phyloP scores from a whole-genome alignment of 2,797 vertebrate genomes.

The Bovichtus diacanthus region DNA sequence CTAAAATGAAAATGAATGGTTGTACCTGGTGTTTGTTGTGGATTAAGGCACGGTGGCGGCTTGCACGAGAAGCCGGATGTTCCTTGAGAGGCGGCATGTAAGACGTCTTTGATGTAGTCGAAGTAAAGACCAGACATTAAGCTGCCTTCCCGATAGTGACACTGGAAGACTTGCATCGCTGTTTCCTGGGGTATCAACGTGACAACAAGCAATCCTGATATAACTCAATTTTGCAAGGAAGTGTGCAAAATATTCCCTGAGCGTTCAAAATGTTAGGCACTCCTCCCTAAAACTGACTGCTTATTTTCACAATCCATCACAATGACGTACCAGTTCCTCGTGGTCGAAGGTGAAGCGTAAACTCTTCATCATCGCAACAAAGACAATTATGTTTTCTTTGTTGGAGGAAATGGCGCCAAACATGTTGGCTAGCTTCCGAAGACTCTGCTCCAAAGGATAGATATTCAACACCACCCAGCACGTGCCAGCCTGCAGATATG shows the following conservation, averaged over 20 bases:
- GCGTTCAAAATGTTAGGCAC: not conserved
- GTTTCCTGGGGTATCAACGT: slow-evolving; percentile 76
- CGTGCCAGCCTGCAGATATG: slow-evolving; percentile 73
- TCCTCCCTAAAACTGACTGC: not conserved
- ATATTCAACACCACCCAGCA: slow-evolving; percentile 88
- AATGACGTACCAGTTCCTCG: slow-evolving; percentile 80
- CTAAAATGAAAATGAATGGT: slow-evolving; percentile 8
- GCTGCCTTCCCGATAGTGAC: slow-evolving; percentile 82
- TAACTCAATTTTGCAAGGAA: slow-evolving; percentile 22
- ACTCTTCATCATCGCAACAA: slow-evolving; percentile 86
- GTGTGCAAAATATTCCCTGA: slow-evolving; percentile 28
- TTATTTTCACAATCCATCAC: not conserved
- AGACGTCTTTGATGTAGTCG: slow-evolving; percentile 82
- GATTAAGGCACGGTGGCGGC: slow-evolving; percentile 79
- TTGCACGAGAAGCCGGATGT: slow-evolving; percentile 77
- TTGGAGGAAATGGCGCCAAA: slow-evolving; percentile 86
- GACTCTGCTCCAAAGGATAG: slow-evolving; percentile 86
- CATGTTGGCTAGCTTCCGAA: slow-evolving; percentile 79
- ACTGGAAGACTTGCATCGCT: slow-evolving; percentile 85
- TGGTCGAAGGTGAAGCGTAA: slow-evolving; percentile 84
- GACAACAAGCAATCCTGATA: slow-evolving; percentile 37
- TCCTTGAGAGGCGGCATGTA: slow-evolving; percentile 71
- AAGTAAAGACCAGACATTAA: slow-evolving; percentile 83
- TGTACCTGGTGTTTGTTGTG: slow-evolving; percentile 77
- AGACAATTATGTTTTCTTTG: slow-evolving; percentile 83